Evolutionary conservation across 2,888 invertebrate genomes (phyloP), one percentile per base, ranked within the genome.

Genomic region (Raillietiella orientalis): DNA sequence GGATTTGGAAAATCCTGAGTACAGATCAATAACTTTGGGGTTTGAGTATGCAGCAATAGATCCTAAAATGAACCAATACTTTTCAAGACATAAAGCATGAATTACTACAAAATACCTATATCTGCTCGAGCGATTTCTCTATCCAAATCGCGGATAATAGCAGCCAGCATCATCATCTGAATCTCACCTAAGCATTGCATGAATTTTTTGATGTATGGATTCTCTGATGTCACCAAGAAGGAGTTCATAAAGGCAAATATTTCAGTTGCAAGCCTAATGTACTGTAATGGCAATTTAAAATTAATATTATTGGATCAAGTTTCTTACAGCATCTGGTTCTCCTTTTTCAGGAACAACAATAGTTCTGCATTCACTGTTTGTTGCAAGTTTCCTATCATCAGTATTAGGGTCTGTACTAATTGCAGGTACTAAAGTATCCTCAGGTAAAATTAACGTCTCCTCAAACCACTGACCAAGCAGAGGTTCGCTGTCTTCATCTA

Each of bases 401-500:
- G n/a, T n/a, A n/a, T n/a, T n/a, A n/a, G n/a, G n/a, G n/a, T n/a
- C n/a, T n/a, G n/a, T n/a, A n/a, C n/a, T n/a, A n/a, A n/a, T n/a
- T n/a, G n/a, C n/a, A n/a, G n/a, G n/a, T n/a, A n/a, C n/a, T n/a
- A n/a, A n/a, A n/a, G n/a, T n/a, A n/a, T n/a, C n/a, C n/a, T 41
- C 43, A 14, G 66, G 63, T 2, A 77, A 74, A 14, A 74, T 72
- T 8, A 84, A 52, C 0, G 79, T 77, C 41, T 82, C 77, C 43
- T 84, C 82, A 47, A 87, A 77, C 82, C 82, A 84, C 35, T 75
- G 62, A 0, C 84, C 84, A 36, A 77, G 55, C 31, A 77, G 59
- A 4, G 74, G 71, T 47, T 77, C 75, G 45, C 45, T 46, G 31
- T 50, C 50, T 30, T 49, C 48, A 34, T 46, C 46, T 45, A 31